Evolutionary conservation across 2,113 vertebrate genomes (phyloP).

Genomic region (Plecturocebus donacophilus): DNA sequence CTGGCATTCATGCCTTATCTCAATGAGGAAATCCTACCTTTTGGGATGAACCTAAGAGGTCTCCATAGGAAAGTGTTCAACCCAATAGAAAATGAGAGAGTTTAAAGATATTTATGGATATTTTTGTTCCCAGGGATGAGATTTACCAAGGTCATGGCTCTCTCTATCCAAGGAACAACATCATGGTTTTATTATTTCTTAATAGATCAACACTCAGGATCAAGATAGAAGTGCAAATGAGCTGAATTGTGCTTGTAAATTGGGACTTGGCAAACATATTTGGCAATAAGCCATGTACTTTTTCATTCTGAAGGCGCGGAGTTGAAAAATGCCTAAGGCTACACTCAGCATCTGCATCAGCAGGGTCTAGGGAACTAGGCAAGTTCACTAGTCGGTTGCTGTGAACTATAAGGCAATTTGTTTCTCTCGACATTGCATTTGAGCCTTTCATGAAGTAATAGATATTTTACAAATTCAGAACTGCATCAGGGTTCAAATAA

Average conservation of each 20-base stretch:
- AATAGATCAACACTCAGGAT: background rate
- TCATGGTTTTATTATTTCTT: conserved; percentile 43
- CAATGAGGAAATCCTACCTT: background rate
- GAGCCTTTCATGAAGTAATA: background rate
- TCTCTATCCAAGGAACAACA: background rate
- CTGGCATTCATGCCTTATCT: background rate
- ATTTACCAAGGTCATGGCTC: background rate
- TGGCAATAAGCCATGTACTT: conserved; percentile 12
- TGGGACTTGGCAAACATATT: conserved; percentile 55
- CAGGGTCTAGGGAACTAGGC: background rate
- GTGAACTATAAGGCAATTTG: background rate
- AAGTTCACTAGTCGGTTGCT: background rate
- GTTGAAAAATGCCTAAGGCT: background rate
- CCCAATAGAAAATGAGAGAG: background rate
- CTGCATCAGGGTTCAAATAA: background rate
- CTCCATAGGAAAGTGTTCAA: background rate
- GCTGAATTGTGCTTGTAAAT: conserved; percentile 44
- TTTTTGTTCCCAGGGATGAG: background rate
- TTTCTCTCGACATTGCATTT: background rate
- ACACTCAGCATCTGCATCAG: background rate
- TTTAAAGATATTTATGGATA: conserved; percentile 14
- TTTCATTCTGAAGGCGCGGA: background rate
- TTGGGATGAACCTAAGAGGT: background rate
- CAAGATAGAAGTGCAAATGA: conserved; percentile 39
- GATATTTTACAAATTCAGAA: background rate